Percentiles rank a stretch among this genome's conserved stretches.
These are phyloP conservation scores for Drosophila kurseongensis DNA, from an alignment of 1,140 invertebrate species.

Conservation along the genomic window DNA sequence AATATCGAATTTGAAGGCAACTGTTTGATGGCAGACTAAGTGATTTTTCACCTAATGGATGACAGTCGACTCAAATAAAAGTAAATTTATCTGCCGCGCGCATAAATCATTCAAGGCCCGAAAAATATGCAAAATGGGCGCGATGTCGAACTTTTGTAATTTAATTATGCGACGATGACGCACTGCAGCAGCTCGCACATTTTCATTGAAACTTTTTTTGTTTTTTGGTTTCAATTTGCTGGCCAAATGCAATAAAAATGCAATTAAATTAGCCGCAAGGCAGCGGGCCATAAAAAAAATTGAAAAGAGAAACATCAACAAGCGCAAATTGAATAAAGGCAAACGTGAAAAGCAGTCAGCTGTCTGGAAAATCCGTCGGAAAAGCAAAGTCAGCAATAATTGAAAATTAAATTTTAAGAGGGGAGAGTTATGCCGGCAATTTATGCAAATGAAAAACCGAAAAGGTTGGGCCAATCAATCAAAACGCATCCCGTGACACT, in stretches of 20 bases:
- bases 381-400: constrained; percentile 67
- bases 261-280: constrained; percentile 79
- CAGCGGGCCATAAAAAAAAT: constrained; percentile 52
- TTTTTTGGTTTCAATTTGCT: constrained; percentile 35
- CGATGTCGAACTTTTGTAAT: constrained; percentile 45
- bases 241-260: constrained; percentile 75
- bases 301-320: constrained; percentile 45
- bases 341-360: constrained; percentile 26
- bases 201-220: constrained; percentile 11
- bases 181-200: constrained; percentile 31
- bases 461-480: constrained; percentile 68
- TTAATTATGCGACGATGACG: constrained; percentile 43
- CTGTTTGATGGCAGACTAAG: neutral
- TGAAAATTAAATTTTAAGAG: constrained; percentile 73
- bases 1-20: constrained; percentile 14
- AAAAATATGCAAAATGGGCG: constrained; percentile 28
- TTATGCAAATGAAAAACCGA: constrained; percentile 69
- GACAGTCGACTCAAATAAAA: constrained; percentile 22
- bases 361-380: constrained; percentile 22
- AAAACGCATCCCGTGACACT: constrained; percentile 38
- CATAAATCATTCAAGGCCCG: constrained; percentile 40
- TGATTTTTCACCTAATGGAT: constrained; percentile 30
- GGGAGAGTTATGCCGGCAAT: constrained; percentile 9
- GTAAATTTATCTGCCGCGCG: constrained; percentile 13
- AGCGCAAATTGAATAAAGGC: constrained; percentile 67